Evolutionary conservation across 2,888 invertebrate species (phyloP), one percentile per base, ranked within the genome.

Genomic region (Ormyrus thymus): DNA sequence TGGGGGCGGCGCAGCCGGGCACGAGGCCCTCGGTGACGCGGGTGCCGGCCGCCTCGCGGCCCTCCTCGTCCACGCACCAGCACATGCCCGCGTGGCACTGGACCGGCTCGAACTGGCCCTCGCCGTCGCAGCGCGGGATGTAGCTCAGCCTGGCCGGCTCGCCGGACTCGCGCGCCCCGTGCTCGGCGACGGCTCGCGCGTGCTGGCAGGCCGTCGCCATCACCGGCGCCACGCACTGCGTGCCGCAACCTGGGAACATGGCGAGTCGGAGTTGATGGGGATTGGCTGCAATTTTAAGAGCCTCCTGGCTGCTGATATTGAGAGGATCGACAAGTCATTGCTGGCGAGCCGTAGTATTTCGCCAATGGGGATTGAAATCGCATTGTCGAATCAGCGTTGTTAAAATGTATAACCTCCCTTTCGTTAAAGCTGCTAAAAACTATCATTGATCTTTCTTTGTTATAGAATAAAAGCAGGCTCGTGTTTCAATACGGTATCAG

Each of bases 21-120:
- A 84, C 78, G 6, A 84, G 68, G 7, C 87, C 88, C 61, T 87
- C 86, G 13, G 84, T 77, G 0, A 86, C 86, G 43, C 95, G 91
- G 1, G 81, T 81, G 1, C 81, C 81, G 0, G 94, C 92, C 4
- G 95, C 91, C 90, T 96, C 96, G 82, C 93, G 93, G 0, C 97
- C 97, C 78, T 91, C 91, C 7, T 91, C 89, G 84, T 96, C 95
- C 0, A 96, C 96, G 87, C 97, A 97, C 96, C 96, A 97, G 87
- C 96, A 97, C 82, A 92, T 91, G 45, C 92, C 91, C 45, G 92
- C 93, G 83, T 94, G 92, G 86, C 96, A 97, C 86, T 97, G 96
- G 0, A 95, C 92, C 2, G 91, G 89, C 65, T 93, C 92, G 90
- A 94, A 97, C 0, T 91, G 91, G 0, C 97, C 97, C 2, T 88